Percentiles rank a stretch among this genome's conserved stretches.
Evolutionary conservation across 1,140 invertebrate genomes (phyloP).

Genomic region (Heliconius nattereri): DNA sequence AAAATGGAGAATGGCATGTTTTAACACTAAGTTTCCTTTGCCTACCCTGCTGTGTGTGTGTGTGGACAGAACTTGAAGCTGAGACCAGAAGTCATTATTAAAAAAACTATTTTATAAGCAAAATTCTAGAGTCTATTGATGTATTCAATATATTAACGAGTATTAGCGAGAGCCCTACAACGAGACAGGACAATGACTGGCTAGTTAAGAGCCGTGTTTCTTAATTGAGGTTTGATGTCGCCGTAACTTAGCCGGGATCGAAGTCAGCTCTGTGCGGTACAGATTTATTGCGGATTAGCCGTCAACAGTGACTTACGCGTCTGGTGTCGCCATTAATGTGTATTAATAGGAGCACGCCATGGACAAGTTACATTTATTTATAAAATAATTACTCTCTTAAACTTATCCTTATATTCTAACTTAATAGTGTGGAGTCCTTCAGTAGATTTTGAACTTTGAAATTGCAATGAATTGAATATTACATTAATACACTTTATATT

Average conservation of each 20-base stretch:
- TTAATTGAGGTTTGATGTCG: constrained; percentile 13
- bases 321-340: background rate
- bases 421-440: no score
- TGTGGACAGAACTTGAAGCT: no score
- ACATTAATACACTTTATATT: no score
- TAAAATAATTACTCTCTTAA: no score
- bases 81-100: background rate
- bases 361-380: no score
- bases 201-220: constrained; percentile 8
- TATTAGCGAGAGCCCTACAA: background rate
- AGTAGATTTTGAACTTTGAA: no score
- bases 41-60: no score
- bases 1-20: no score
- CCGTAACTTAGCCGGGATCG: background rate
- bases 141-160: background rate
- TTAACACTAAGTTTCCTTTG: no score
- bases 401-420: no score
- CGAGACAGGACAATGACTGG: background rate
- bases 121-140: background rate
- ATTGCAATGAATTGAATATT: no score
- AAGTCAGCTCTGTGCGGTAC: background rate
- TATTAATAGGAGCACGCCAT: background rate
- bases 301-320: constrained; percentile 12
- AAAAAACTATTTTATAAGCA: background rate
- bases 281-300: constrained; percentile 10